Conservation (phyloP, 2,113 vertebrate species). For the Ursus arctos region DNA sequence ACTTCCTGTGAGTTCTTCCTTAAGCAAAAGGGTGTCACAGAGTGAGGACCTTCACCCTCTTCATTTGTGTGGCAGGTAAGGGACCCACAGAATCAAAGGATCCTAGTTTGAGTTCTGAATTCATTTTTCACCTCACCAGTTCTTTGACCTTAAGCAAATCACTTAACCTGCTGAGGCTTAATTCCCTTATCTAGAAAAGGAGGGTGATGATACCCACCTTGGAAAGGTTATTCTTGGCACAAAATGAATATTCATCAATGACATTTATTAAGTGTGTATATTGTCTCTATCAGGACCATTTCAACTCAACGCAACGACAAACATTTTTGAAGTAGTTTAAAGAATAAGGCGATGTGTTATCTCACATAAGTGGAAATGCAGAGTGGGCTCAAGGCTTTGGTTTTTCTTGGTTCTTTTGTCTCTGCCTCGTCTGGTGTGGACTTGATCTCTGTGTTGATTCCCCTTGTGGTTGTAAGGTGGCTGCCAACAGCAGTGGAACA, state of each 20-base stretch:
- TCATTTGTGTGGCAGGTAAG: not conserved
- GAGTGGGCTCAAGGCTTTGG: too few species aligned
- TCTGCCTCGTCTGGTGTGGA: not conserved
- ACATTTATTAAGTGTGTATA: not conserved
- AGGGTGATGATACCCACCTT: not conserved
- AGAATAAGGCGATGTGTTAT: not conserved
- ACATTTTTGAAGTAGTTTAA: not conserved
- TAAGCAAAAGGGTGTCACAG: not conserved
- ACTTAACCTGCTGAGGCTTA: not conserved
- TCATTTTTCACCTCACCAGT: not conserved
- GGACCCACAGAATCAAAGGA: not conserved
- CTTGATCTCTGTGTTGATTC: not conserved
- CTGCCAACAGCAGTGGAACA: not conserved
- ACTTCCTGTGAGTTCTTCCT: not conserved
- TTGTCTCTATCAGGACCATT: not conserved
- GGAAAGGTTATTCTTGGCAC: not conserved
- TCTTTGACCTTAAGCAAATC: not conserved
- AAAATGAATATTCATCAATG: not conserved
- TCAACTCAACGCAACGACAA: not conserved
- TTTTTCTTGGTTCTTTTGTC: not conserved
- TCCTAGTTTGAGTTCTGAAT: not conserved
- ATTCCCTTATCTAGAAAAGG: conserved; percentile 10
- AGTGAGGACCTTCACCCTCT: not conserved
- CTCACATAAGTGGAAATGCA: not conserved
- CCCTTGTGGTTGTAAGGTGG: not conserved